Conservation (phyloP, 2,797 vertebrate genomes). For the Scolopax rusticola region DNA sequence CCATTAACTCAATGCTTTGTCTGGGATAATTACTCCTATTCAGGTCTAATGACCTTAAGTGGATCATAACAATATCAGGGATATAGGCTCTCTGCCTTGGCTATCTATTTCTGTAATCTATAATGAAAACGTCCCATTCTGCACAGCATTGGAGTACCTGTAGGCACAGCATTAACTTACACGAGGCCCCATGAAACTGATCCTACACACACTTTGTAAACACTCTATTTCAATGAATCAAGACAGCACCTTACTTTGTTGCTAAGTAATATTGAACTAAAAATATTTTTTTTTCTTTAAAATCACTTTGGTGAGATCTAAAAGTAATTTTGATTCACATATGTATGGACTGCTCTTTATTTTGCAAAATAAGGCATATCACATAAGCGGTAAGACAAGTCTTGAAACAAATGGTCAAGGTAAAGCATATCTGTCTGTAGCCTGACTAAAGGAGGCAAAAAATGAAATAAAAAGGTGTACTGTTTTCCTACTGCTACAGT, state of each 20-base stretch:
- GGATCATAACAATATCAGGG: not conserved
- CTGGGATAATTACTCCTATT: not conserved
- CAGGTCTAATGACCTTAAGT: not conserved
- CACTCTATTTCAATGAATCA: not conserved
- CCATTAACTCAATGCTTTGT: not conserved
- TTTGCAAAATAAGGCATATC: not conserved
- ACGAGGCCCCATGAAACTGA: not conserved
- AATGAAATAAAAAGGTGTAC: not conserved
- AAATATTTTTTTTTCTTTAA: not conserved
- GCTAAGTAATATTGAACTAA: not conserved
- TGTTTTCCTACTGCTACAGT: not conserved
- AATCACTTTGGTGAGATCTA: not conserved
- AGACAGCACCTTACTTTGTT: not conserved
- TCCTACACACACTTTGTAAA: not conserved
- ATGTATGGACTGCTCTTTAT: not conserved
- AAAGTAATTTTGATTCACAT: not conserved
- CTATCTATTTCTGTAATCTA: not conserved
- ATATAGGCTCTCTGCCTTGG: not conserved
- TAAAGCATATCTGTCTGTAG: not conserved
- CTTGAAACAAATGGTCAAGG: not conserved
- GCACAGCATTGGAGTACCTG: not conserved
- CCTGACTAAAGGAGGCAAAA: not conserved
- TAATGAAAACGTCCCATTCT: not conserved
- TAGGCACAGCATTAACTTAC: not conserved
- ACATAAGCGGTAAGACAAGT: not conserved